A percentile compares a stretch with the other conserved stretches of the same genome.
These are phyloP conservation scores for Myzus persicae DNA, from an alignment of 1,140 invertebrate genomes.

Conservation along the genomic window DNA sequence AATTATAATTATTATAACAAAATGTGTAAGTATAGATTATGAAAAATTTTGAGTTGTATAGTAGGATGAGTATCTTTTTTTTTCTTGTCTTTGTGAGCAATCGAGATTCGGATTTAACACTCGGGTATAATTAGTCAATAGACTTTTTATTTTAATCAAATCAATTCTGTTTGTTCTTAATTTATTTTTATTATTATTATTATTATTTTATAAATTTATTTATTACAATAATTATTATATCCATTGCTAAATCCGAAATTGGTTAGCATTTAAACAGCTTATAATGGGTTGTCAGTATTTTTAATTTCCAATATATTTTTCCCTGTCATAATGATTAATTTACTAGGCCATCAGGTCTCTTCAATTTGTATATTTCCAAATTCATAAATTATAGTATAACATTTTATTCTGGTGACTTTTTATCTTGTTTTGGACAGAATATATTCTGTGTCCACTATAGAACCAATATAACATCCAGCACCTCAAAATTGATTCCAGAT, in stretches of 20 bases:
- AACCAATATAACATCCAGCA: constrained; percentile 11
- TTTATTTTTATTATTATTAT: constrained; percentile 48
- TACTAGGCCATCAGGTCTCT: constrained; percentile 31
- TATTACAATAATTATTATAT: constrained; percentile 39
- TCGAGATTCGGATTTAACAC: constrained; percentile 52
- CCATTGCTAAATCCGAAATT: constrained; percentile 55
- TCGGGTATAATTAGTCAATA: constrained; percentile 46
- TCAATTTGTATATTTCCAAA: constrained; percentile 48
- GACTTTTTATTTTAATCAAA: constrained; percentile 43
- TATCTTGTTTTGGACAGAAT: constrained; percentile 38
- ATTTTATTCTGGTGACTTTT: constrained; percentile 38
- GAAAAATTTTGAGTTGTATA: constrained; percentile 48
- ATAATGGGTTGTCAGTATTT: constrained; percentile 50
- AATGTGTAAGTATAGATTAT: constrained; percentile 51
- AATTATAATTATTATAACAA: constrained; percentile 48
- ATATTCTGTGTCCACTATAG: constrained; percentile 7
- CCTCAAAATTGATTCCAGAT: constrained; percentile 35
- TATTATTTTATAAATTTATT: constrained; percentile 35
- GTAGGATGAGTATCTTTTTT: constrained; percentile 44
- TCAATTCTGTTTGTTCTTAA: constrained; percentile 32
- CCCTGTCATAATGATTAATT: constrained; percentile 45
- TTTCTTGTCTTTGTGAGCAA: constrained; percentile 54
- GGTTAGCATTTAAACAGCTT: constrained; percentile 58
- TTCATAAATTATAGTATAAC: constrained; percentile 52
- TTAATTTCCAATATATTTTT: constrained; percentile 46